These are phyloP conservation scores for Caenorhabditis japonica DNA, from an alignment of 2,888 invertebrate genomes.

Conservation along the genomic window DNA sequence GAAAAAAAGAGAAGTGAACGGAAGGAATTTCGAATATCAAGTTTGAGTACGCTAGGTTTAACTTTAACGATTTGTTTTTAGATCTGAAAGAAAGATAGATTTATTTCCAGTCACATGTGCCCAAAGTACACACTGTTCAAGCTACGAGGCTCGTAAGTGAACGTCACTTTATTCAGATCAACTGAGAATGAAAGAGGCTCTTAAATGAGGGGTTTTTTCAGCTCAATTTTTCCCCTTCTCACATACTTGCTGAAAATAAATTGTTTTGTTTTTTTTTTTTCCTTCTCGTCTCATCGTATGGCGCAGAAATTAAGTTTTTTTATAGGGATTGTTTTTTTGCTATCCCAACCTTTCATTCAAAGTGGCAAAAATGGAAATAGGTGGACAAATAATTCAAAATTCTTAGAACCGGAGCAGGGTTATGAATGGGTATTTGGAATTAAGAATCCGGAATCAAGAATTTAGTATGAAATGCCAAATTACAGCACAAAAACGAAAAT, in stretches of 20 bases:
- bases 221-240: conserved; percentile 28
- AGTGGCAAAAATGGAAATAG: too few relatives aligned
- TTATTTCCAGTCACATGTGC: too few relatives aligned
- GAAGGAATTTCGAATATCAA: conserved; percentile 26
- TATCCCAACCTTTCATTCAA: conserved; percentile 13
- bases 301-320: conserved; percentile 43
- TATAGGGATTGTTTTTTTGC: conserved; percentile 33
- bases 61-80: conserved; percentile 37
- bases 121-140: too few relatives aligned
- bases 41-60: conserved; percentile 54
- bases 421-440: too few relatives aligned
- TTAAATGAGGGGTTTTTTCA: too few relatives aligned
- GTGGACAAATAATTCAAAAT: conserved; percentile 20
- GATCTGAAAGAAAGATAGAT: conserved; percentile 31
- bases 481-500: too few relatives aligned
- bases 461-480: too few relatives aligned
- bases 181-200: not conserved
- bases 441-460: too few relatives aligned
- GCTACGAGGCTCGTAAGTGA: too few relatives aligned
- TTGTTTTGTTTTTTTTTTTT: conserved; percentile 26
- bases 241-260: conserved; percentile 17
- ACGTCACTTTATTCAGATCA: not conserved
- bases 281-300: conserved; percentile 7
- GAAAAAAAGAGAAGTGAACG: conserved; percentile 9
- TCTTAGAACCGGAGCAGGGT: too few relatives aligned